phyloP scores from a whole-genome alignment of 2,888 invertebrate genomes.

The Minunthozetes semirufus region DNA sequence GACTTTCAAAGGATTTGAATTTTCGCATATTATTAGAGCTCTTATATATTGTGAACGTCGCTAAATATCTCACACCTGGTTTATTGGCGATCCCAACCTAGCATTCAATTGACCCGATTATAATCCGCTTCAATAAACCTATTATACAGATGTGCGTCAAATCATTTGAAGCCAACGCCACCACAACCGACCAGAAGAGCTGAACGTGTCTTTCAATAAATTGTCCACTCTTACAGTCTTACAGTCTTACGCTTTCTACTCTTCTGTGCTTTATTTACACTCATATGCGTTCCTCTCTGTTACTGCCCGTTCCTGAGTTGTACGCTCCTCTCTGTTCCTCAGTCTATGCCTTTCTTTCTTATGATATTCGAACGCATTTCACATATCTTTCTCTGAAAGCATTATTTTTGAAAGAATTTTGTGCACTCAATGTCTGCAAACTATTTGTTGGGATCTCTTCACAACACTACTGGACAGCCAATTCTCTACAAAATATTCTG shows the following conservation, averaged over 20 bases:
- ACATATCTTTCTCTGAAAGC: slow-evolving; percentile 12
- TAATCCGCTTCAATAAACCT: slow-evolving; percentile 31
- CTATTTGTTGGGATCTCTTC: background rate
- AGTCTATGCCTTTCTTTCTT: background rate
- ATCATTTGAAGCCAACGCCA: slow-evolving; percentile 16
- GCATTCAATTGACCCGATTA: slow-evolving; percentile 27
- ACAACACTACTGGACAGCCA: background rate
- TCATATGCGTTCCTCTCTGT: background rate
- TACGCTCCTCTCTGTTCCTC: background rate
- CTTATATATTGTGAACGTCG: slow-evolving; percentile 4
- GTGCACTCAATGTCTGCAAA: slow-evolving; percentile 2
- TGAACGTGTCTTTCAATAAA: background rate
- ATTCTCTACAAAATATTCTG: background rate
- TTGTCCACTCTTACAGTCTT: background rate
- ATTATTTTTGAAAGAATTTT: slow-evolving; percentile 27
- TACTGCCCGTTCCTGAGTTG: background rate
- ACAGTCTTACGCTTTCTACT: background rate
- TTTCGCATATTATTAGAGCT: slow-evolving; percentile 11
- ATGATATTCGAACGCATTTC: background rate
- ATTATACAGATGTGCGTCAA: slow-evolving; percentile 30
- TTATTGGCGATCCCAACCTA: slow-evolving; percentile 7
- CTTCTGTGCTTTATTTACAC: background rate
- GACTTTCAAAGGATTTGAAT: background rate
- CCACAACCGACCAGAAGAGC: background rate
- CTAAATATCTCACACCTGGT: slow-evolving; percentile 32